Percentiles rank a stretch among this genome's conserved stretches.
phyloP scores from a whole-genome alignment of 2,888 invertebrate genomes.

The Rhamnusium bicolor region DNA sequence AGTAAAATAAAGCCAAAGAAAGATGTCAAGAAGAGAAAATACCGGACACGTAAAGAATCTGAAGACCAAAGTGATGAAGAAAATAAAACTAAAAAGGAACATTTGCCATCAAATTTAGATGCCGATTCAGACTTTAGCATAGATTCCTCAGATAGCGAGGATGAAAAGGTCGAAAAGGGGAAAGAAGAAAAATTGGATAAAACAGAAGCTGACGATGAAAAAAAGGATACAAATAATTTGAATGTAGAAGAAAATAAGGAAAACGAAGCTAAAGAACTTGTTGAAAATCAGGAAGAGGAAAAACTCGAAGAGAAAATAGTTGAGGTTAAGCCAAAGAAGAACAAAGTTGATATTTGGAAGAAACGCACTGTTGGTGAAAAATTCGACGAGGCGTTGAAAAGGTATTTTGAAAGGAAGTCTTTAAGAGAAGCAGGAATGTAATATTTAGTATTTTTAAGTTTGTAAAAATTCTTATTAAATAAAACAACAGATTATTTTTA shows the following conservation, averaged over 20 bases:
- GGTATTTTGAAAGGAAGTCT: slow-evolving; percentile 84
- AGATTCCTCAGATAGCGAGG: slow-evolving; percentile 74
- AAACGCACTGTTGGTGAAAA: slow-evolving; percentile 87
- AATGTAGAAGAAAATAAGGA: slow-evolving; percentile 46
- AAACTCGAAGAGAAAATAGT: slow-evolving; percentile 47
- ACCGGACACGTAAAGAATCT: slow-evolving; percentile 74
- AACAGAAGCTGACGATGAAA: slow-evolving; percentile 41
- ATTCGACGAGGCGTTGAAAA: slow-evolving; percentile 83
- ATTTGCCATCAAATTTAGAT: slow-evolving; percentile 78
- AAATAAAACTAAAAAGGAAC: slow-evolving; percentile 67
- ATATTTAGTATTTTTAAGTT: neutral
- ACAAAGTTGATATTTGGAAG: slow-evolving; percentile 84
- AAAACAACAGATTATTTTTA: neutral
- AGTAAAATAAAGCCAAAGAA: slow-evolving; percentile 55
- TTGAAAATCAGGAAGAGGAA: slow-evolving; percentile 45
- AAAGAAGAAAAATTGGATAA: slow-evolving; percentile 50
- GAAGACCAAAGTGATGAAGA: slow-evolving; percentile 70
- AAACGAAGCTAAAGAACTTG: slow-evolving; percentile 47
- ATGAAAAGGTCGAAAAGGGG: slow-evolving; percentile 58
- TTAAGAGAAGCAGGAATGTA: slow-evolving; percentile 58
- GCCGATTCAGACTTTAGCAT: slow-evolving; percentile 84
- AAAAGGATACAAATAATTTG: slow-evolving; percentile 40
- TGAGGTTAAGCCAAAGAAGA: slow-evolving; percentile 59
- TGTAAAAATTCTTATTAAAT: neutral
- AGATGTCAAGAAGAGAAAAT: slow-evolving; percentile 72